These are phyloP conservation scores for Trichogramma pretiosum DNA, from an alignment of 1,140 invertebrate species.

Conservation along the genomic window DNA sequence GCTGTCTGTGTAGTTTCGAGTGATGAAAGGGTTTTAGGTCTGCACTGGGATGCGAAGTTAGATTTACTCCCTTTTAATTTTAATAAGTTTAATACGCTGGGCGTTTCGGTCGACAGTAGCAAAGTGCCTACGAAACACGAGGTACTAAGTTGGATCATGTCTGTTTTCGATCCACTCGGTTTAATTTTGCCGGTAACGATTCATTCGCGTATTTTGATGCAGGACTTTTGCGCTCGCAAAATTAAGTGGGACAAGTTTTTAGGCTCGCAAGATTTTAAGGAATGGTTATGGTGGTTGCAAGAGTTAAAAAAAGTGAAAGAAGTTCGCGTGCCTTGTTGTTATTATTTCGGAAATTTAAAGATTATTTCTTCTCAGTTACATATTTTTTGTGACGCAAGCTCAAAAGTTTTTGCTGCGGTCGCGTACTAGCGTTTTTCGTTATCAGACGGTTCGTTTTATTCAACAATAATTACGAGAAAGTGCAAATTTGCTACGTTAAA, in stretches of 20 bases:
- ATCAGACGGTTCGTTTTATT: background rate
- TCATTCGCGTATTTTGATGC: background rate
- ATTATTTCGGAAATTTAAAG: background rate
- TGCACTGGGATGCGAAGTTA: background rate
- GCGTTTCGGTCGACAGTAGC: background rate
- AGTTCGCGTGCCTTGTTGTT: background rate
- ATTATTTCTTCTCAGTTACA: background rate
- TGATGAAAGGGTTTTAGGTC: background rate
- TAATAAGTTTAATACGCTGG: background rate
- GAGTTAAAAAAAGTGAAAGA: background rate
- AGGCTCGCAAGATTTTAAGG: background rate
- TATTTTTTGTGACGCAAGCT: slow-evolving; percentile 14
- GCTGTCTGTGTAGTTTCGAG: background rate
- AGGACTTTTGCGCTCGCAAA: background rate
- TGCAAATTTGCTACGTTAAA: slow-evolving; percentile 14
- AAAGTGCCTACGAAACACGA: background rate
- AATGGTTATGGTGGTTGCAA: background rate
- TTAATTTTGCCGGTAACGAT: background rate
- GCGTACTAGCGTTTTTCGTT: slow-evolving; percentile 10
- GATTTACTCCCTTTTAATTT: background rate
- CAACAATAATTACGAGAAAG: background rate
- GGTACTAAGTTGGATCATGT: background rate
- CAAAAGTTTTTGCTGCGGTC: slow-evolving; percentile 25
- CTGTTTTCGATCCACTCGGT: slow-evolving; percentile 1
- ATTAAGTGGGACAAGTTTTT: background rate